A percentile compares a stretch with the other conserved stretches of the same genome.
These are phyloP conservation scores for Clistopyga incitator DNA, from an alignment of 2,888 invertebrate species.

Conservation along the genomic window DNA sequence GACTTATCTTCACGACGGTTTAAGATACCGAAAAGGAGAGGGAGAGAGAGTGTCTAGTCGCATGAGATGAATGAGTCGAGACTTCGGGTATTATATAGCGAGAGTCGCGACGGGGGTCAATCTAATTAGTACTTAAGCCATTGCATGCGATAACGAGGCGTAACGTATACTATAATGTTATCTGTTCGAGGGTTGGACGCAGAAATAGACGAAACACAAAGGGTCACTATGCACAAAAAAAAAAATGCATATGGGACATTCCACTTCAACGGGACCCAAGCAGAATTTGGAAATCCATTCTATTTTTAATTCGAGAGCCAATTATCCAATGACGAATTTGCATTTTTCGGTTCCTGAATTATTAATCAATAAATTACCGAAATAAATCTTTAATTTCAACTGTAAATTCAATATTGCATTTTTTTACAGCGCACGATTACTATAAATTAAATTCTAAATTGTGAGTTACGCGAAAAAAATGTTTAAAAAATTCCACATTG, in stretches of 20 bases:
- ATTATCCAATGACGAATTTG: no score
- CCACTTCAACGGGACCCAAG: not conserved
- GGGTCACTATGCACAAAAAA: conserved; percentile 4
- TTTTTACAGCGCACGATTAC: no score
- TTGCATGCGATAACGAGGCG: conserved; percentile 52
- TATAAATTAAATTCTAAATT: not conserved
- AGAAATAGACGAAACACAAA: conserved; percentile 10
- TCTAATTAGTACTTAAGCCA: conserved; percentile 64
- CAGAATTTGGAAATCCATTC: not conserved
- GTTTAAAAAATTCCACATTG: not conserved
- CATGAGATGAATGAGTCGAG: conserved; percentile 42
- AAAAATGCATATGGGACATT: not conserved
- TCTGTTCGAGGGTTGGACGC: conserved; percentile 40
- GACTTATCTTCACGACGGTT: conserved; percentile 31
- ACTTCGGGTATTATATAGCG: conserved; percentile 5
- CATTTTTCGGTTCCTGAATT: no score
- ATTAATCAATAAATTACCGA: no score
- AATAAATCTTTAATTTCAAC: no score
- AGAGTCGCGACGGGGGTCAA: conserved; percentile 58
- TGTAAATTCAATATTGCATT: no score
- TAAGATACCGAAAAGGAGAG: conserved; percentile 15
- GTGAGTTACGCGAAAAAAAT: not conserved
- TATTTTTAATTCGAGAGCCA: not conserved
- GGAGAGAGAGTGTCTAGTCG: not conserved
- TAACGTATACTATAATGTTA: conserved; percentile 27